These are phyloP conservation scores for Erannis defoliaria DNA, from an alignment of 2,888 invertebrate species.

Conservation along the genomic window DNA sequence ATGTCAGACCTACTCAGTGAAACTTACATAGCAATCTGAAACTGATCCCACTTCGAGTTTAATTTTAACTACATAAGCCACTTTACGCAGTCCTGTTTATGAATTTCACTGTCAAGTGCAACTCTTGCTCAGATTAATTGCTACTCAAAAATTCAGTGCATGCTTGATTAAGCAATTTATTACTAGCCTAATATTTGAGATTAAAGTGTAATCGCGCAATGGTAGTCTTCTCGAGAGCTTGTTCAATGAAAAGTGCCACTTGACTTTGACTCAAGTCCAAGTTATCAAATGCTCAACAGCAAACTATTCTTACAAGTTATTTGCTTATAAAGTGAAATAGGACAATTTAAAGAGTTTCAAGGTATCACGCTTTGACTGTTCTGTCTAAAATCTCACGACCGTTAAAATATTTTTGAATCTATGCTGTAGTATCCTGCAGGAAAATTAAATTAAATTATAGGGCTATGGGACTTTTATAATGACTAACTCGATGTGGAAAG, in stretches of 20 bases:
- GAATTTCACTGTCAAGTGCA: conserved; percentile 20
- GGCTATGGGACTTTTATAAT: too few species aligned
- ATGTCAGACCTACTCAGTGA: neutral
- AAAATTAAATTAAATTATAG: too few species aligned
- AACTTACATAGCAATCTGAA: too few species aligned
- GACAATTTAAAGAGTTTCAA: neutral
- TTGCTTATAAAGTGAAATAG: neutral
- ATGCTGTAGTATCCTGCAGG: too few species aligned
- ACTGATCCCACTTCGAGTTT: conserved; percentile 12
- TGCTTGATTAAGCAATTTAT: conserved; percentile 34
- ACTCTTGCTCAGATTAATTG: conserved; percentile 29
- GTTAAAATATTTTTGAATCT: too few species aligned
- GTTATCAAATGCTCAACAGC: conserved; percentile 44
- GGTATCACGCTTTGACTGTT: neutral
- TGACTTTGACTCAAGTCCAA: conserved; percentile 49
- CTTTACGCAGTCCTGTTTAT: neutral
- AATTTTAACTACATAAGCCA: conserved; percentile 27
- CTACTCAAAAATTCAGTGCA: conserved; percentile 32
- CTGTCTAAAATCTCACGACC: too few species aligned
- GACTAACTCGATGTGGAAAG: too few species aligned
- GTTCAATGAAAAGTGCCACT: conserved; percentile 49
- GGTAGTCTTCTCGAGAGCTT: conserved; percentile 45
- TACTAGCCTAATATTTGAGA: conserved; percentile 22
- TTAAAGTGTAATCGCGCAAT: conserved; percentile 34
- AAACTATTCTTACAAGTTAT: conserved; percentile 1